These are phyloP conservation scores for Onychomys leucogaster DNA, from an alignment of 2,797 vertebrate species.

Conservation along the genomic window DNA sequence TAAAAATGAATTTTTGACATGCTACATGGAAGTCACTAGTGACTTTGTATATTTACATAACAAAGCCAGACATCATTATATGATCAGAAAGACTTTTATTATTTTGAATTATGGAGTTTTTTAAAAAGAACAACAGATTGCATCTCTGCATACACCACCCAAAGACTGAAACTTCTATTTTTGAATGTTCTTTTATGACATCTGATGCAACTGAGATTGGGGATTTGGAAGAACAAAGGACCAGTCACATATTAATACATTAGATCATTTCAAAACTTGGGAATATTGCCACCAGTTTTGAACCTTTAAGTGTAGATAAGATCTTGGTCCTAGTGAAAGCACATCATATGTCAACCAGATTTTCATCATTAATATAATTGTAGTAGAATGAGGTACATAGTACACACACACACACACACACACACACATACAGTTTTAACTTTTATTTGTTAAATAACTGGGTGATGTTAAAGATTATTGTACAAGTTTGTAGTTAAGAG, in stretches of 20 bases:
- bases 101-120: neutral
- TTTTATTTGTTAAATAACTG: neutral
- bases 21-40: neutral
- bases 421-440: neutral
- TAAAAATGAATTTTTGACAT: neutral
- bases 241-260: neutral
- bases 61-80: neutral
- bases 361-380: neutral
- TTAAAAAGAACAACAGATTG: neutral
- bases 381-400: neutral
- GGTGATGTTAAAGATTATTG: neutral
- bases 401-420: neutral
- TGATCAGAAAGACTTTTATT: neutral
- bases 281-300: neutral
- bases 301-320: neutral
- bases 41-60: neutral
- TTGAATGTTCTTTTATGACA: neutral
- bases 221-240: too few relatives aligned
- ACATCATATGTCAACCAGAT: too few relatives aligned
- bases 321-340: rapidly evolving
- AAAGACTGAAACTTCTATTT: neutral
- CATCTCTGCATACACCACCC: rapidly evolving
- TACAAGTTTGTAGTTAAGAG: neutral
- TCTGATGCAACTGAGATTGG: neutral
- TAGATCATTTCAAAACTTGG: neutral